These are phyloP conservation scores for Metopia argyrocephala DNA, from an alignment of 2,888 invertebrate species.

Conservation along the genomic window DNA sequence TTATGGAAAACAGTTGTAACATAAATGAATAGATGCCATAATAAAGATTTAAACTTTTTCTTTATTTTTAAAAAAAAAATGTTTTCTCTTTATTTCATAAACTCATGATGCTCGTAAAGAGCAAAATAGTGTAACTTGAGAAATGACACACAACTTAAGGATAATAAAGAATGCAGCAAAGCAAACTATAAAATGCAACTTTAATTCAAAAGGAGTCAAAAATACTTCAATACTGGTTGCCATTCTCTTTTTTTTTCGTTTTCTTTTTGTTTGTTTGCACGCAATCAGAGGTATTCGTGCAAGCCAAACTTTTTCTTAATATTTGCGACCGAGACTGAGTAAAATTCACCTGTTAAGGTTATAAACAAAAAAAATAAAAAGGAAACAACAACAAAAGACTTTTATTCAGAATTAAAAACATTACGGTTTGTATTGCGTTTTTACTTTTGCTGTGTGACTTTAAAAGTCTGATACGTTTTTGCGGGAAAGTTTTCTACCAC, in stretches of 20 bases:
- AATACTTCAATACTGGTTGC: not conserved
- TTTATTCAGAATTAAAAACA: not conserved
- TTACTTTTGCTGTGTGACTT: not conserved
- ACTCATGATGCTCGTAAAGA: too few species aligned
- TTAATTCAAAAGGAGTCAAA: slow-evolving; percentile 21
- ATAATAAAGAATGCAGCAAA: slow-evolving; percentile 44
- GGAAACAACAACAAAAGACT: not conserved
- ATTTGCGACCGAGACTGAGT: not conserved
- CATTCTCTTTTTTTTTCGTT: not conserved
- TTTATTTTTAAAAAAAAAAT: too few species aligned
- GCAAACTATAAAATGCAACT: not conserved
- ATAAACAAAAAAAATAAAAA: not conserved
- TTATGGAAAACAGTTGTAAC: slow-evolving; percentile 6
- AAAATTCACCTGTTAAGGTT: slow-evolving; percentile 11
- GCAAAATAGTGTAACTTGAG: not conserved
- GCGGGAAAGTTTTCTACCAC: not conserved
- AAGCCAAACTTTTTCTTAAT: not conserved
- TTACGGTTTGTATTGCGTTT: not conserved
- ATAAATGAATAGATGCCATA: slow-evolving; percentile 3
- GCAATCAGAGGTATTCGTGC: not conserved
- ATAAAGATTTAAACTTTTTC: not conserved
- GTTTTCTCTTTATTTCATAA: too few species aligned
- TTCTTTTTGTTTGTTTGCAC: not conserved
- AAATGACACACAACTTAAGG: slow-evolving; percentile 34
- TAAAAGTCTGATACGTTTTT: not conserved